phyloP scores from a whole-genome alignment of 2,888 invertebrate genomes.

The Pachliopta kotzebuea region DNA sequence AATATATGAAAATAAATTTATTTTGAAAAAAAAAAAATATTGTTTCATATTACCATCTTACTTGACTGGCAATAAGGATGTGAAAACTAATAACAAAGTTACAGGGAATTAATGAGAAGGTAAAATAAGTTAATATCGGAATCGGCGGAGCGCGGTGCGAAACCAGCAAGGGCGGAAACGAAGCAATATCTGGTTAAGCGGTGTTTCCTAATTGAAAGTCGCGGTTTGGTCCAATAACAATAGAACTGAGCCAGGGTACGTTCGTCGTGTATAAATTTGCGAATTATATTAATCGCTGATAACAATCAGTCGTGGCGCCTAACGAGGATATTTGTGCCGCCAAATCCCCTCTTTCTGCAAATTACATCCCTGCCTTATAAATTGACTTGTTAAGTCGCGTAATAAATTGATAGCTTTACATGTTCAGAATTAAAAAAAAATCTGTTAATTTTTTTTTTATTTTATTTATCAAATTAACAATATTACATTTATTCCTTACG shows the following conservation, averaged over 20 bases:
- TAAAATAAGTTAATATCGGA: conserved; percentile 25
- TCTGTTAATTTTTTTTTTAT: too few relatives aligned
- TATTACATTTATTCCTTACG: background rate
- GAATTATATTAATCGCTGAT: conserved; percentile 72
- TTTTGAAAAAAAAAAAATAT: background rate
- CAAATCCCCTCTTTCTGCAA: conserved; percentile 14
- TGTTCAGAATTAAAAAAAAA: too few relatives aligned
- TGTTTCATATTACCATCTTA: background rate
- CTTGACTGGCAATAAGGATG: background rate
- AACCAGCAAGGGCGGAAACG: conserved; percentile 11
- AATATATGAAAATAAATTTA: too few relatives aligned
- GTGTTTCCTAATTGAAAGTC: conserved; percentile 59
- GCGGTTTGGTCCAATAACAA: conserved; percentile 63
- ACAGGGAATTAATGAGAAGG: conserved; percentile 27
- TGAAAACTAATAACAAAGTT: conserved; percentile 15
- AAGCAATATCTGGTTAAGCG: conserved; percentile 29
- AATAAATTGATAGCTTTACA: background rate
- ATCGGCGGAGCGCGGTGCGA: conserved; percentile 1
- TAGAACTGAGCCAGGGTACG: conserved; percentile 43
- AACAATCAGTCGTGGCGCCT: conserved; percentile 42
- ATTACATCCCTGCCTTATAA: conserved; percentile 26
- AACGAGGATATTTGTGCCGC: conserved; percentile 29
- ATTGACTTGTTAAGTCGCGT: conserved; percentile 44
- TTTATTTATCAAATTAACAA: background rate
- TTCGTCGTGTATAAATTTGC: conserved; percentile 67